These are phyloP conservation scores for Virgularia gustaviana DNA, from an alignment of 92 coral and sea anemone species.

Conservation along the genomic window DNA sequence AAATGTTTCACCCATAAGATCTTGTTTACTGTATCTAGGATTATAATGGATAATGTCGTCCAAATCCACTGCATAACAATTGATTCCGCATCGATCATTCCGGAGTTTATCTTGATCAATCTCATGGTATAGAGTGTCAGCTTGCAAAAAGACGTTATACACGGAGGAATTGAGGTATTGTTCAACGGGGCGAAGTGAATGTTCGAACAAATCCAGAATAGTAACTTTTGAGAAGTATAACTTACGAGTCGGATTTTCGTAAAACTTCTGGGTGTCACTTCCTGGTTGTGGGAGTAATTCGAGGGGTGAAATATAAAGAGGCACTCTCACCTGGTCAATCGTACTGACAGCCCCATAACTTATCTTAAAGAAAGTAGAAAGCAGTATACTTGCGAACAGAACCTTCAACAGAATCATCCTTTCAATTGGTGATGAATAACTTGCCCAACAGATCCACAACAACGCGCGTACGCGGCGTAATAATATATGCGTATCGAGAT, in stretches of 20 bases:
- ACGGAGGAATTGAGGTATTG: background rate
- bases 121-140: constrained; percentile 5
- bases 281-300: constrained; percentile 13
- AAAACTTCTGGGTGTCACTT: background rate
- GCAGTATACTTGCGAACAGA: too few species aligned
- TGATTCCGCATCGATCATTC: background rate
- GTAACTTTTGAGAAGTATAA: constrained; percentile 12
- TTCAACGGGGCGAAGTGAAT: background rate
- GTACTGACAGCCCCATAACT: too few species aligned
- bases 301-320: constrained; percentile 28
- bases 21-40: too few species aligned
- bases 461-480: too few species aligned
- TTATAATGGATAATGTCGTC: background rate
- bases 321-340: too few species aligned
- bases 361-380: too few species aligned
- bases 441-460: too few species aligned
- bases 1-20: constrained; percentile 1
- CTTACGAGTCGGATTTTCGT: background rate
- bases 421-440: too few species aligned
- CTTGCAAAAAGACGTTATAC: background rate
- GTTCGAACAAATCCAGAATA: constrained; percentile 21
- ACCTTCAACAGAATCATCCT: too few species aligned
- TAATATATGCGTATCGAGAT: too few species aligned
- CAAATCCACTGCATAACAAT: constrained; percentile 14
- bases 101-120: background rate